A percentile compares a stretch with the other conserved stretches of the same genome.
phyloP scores from a whole-genome alignment of 1,140 invertebrate genomes.

The Drosophila serrata region DNA sequence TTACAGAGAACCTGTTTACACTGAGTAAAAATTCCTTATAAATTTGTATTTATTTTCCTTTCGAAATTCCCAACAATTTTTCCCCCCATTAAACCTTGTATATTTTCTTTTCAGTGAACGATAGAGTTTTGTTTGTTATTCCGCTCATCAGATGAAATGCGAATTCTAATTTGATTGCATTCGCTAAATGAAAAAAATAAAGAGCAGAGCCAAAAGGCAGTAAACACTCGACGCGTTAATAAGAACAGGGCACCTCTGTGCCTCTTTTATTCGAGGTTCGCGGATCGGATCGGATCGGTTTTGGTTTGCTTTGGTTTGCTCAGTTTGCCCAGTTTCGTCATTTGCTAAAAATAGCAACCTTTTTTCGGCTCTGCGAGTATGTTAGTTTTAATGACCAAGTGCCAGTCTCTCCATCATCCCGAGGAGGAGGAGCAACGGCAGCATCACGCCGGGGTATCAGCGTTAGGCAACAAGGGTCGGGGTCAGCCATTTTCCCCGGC shows the following conservation, averaged over 20 bases:
- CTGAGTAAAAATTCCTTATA: background rate
- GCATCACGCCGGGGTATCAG: constrained; percentile 25
- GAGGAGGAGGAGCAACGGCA: background rate
- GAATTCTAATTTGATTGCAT: constrained; percentile 77
- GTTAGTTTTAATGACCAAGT: constrained; percentile 61
- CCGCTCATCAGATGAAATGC: constrained; percentile 34
- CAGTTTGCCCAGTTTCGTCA: constrained; percentile 56
- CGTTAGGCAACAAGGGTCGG: constrained; percentile 32
- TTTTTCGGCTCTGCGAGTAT: constrained; percentile 47
- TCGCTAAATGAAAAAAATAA: constrained; percentile 46
- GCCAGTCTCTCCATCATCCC: constrained; percentile 29
- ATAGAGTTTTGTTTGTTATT: constrained; percentile 44
- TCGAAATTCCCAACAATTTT: background rate
- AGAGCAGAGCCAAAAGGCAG: constrained; percentile 39
- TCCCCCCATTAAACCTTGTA: background rate
- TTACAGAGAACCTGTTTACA: background rate
- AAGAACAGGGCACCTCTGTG: constrained; percentile 54
- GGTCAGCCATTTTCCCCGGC: constrained; percentile 41
- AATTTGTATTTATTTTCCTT: background rate
- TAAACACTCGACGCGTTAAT: constrained; percentile 75
- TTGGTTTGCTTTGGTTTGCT: constrained; percentile 53
- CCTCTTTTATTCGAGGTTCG: constrained; percentile 35
- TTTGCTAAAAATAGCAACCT: constrained; percentile 79
- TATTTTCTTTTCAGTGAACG: constrained; percentile 12
- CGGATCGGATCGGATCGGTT: constrained; percentile 27